Evolutionary conservation across 2,888 invertebrate species (phyloP).

Genomic region (Callyntrura sp.): DNA sequence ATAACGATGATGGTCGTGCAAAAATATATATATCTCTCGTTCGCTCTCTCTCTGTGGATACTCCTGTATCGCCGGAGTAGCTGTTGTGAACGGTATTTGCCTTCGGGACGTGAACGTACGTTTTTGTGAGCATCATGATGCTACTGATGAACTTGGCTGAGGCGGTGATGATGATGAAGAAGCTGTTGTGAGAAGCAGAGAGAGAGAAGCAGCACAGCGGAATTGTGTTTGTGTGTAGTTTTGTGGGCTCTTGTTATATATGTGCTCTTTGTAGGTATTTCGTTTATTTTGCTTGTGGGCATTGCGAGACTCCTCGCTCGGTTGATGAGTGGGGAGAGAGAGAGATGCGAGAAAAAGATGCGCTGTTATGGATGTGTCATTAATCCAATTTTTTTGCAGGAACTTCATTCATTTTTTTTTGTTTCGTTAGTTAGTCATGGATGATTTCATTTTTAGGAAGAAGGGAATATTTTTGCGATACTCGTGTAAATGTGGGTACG

Average conservation of each 20-base stretch:
- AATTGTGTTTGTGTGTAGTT: not conserved
- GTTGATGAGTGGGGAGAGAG: too few relatives aligned
- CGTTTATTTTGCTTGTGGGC: conserved; percentile 55
- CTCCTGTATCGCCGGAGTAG: too few relatives aligned
- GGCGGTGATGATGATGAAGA: too few relatives aligned
- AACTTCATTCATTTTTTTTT: conserved; percentile 40
- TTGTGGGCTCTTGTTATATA: too few relatives aligned
- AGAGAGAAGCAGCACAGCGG: not conserved
- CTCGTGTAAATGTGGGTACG: not conserved
- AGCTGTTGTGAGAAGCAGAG: not conserved
- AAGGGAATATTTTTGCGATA: not conserved
- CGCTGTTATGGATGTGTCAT: conserved; percentile 55
- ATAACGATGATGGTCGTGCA: conserved; percentile 42
- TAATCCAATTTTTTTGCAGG: conserved; percentile 66
- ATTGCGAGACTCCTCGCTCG: conserved; percentile 63
- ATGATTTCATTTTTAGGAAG: conserved; percentile 52
- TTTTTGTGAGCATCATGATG: not conserved
- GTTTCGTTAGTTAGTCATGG: conserved; percentile 23
- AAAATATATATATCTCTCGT: conserved; percentile 19
- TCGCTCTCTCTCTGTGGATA: too few relatives aligned
- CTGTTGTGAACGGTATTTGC: conserved; percentile 1
- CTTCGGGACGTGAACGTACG: not conserved
- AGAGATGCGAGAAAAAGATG: conserved; percentile 29
- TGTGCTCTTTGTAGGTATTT: conserved; percentile 50
- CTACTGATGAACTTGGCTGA: conserved; percentile 40